phyloP scores from a whole-genome alignment of 2,113 vertebrate genomes.

The Pangasianodon hypophthalmus region DNA sequence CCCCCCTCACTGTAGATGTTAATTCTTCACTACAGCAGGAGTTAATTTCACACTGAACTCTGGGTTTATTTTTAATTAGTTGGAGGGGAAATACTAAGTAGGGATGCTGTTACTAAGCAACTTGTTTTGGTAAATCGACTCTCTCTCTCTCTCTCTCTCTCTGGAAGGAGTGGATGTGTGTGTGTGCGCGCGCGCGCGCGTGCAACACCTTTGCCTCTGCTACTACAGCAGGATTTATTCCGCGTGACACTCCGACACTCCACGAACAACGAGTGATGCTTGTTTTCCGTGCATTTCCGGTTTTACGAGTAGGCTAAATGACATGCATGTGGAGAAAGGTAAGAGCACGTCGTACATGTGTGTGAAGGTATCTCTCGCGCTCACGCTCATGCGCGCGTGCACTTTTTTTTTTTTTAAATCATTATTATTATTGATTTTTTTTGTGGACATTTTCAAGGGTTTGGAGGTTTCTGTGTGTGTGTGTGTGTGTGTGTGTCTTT shows the following conservation, averaged over 20 bases:
- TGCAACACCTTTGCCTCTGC: background rate
- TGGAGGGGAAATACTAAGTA: background rate
- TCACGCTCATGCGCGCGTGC: too few relatives aligned
- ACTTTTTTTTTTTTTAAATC: too few relatives aligned
- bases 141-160: conserved; percentile 13
- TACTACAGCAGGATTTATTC: conserved; percentile 10
- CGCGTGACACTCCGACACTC: background rate
- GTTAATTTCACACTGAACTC: background rate
- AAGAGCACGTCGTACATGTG: background rate
- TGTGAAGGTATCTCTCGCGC: background rate
- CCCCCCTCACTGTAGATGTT: background rate
- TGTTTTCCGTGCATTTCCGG: background rate
- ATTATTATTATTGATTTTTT: background rate
- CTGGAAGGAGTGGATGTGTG: background rate
- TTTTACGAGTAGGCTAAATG: background rate
- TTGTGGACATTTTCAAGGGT: background rate
- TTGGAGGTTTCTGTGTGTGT: background rate
- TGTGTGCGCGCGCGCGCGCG: background rate
- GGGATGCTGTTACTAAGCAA: conserved; percentile 27
- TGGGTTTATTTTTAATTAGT: conserved; percentile 1
- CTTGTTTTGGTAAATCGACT: background rate
- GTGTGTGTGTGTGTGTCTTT: background rate
- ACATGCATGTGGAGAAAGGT: conserved; percentile 36
- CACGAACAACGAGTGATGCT: background rate
- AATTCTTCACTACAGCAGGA: background rate